These are phyloP conservation scores for Glomeris marginata DNA, from an alignment of 2,888 invertebrate genomes.

Conservation along the genomic window DNA sequence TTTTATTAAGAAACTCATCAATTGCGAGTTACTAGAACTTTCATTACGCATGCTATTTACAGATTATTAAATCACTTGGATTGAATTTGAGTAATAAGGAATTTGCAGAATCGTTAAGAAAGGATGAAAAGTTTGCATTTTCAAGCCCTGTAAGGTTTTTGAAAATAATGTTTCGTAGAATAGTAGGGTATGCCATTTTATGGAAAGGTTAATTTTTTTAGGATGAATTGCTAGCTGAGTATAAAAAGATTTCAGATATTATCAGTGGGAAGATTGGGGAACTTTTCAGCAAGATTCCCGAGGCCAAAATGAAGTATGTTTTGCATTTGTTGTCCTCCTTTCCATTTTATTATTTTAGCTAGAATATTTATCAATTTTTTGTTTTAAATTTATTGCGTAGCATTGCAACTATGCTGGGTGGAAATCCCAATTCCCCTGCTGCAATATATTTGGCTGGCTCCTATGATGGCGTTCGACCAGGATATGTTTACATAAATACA, in stretches of 20 bases:
- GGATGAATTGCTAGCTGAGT: conserved; percentile 25
- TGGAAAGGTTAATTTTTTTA: no score
- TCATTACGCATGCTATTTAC: not conserved
- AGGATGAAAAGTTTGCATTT: conserved; percentile 22
- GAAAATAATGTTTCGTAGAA: no score
- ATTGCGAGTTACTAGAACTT: no score
- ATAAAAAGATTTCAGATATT: conserved; percentile 23
- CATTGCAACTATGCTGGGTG: no score
- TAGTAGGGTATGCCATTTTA: no score
- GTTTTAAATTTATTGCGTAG: no score
- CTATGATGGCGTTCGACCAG: conserved; percentile 23
- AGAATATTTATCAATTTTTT: no score
- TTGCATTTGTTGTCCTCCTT: no score
- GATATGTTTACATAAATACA: conserved; percentile 25
- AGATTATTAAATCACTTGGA: conserved; percentile 21
- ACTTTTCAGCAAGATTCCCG: conserved; percentile 26
- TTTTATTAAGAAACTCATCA: not conserved
- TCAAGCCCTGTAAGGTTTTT: conserved; percentile 19
- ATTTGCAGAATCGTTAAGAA: conserved; percentile 23
- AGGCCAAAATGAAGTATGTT: conserved; percentile 22
- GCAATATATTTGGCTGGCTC: conserved; percentile 26
- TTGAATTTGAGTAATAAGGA: conserved; percentile 22
- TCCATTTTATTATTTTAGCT: no score
- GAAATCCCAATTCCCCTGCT: conserved; percentile 20
- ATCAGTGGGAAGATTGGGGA: conserved; percentile 24